phyloP scores from a whole-genome alignment of 2,797 vertebrate genomes.

The Chiropotes sagulatus region DNA sequence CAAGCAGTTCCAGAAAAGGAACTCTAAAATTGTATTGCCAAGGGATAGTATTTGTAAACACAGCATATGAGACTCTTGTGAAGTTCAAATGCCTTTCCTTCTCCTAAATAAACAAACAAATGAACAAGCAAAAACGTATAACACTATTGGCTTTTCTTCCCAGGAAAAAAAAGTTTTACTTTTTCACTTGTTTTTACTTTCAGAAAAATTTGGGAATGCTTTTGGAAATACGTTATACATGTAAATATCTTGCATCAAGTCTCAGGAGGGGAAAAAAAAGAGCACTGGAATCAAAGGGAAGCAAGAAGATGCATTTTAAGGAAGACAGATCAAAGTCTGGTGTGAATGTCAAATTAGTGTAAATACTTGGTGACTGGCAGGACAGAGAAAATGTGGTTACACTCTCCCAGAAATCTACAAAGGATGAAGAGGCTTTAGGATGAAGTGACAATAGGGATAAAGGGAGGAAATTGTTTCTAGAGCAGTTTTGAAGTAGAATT shows the following conservation, averaged over 20 bases:
- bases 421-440: background rate
- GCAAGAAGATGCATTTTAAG: background rate
- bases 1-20: background rate
- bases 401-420: background rate
- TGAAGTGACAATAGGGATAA: background rate
- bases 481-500: slow-evolving; percentile 8
- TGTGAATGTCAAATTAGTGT: background rate
- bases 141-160: background rate
- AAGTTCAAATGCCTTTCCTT: background rate
- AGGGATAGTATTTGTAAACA: background rate
- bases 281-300: background rate
- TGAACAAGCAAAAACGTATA: background rate
- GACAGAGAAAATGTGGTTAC: background rate
- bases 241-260: slow-evolving; percentile 35
- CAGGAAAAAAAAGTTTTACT: background rate
- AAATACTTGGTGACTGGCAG: background rate
- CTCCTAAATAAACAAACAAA: slow-evolving; percentile 17
- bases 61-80: background rate
- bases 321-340: background rate
- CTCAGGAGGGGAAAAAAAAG: background rate
- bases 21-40: slow-evolving; percentile 22
- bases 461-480: background rate
- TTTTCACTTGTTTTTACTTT: background rate
- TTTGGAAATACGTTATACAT: background rate
- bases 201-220: background rate